Evolutionary conservation across 2,888 invertebrate species (phyloP), one percentile per base, ranked within the genome.

Genomic region (Lottia scabra): DNA sequence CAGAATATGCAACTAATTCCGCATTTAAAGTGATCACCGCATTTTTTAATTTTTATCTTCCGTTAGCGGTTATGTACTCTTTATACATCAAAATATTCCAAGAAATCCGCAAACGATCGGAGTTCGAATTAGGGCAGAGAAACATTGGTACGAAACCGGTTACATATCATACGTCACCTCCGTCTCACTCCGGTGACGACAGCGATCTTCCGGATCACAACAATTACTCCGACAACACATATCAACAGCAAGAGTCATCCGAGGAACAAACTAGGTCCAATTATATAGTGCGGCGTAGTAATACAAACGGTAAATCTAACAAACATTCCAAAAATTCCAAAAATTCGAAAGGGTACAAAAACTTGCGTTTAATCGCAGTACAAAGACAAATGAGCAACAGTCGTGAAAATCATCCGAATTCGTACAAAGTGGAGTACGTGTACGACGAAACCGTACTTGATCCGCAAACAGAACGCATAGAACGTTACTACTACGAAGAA

Each of bases 1-100:
- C 91, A 0, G 91, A 91, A 79, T 91, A 91, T 78, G 90, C 90
- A 4, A 89, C 88, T 66, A 89, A 90, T 75, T 89, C 90, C 1
- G 83, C 87, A 10, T 90, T 91, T 77, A 91, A 91, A 81, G 85
- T 91, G 4, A 87, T 90, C 12, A 90, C 91, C 3, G 91, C 91
- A n/a, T 89, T 90, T 44, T 87, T 91, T 71, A 91, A 91, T 82
- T 91, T 91, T 79, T 91, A 90, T 81, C 85, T 91, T n/a, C 91
- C 91, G 0, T 85, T 91, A 23, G 82, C 88, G 8, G 82, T 91
- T n/a, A 91, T 91, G 91, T 90, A 91, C 72, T 82, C 80, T 63
- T 81, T 91, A 12, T 91, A 91, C 79, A 89, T 85, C 38, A 87
- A 89, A 77, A 91, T 91, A 67, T 91, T 91, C 80, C 84, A 87